Evolutionary conservation across 2,888 invertebrate genomes (phyloP), one percentile per base, ranked within the genome.

Genomic region (Willowsia nigromaculata): DNA sequence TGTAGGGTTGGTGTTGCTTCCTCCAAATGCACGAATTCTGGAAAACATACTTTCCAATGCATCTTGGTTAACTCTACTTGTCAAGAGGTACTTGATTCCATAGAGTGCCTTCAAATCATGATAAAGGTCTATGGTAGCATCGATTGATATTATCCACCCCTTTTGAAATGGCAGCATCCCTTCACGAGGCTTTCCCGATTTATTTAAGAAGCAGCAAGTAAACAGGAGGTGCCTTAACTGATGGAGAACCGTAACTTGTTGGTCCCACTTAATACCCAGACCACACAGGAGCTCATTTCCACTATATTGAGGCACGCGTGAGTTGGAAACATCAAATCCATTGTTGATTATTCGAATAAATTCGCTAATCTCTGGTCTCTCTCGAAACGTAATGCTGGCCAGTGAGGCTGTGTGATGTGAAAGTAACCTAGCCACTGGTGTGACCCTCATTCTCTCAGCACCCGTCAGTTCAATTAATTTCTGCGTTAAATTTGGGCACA

Each of bases 31-130:
- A 22, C 91, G n/a, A 37, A 91, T 87, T 1, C 53, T 1, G 0
- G 88, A 85, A 74, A 91, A 90, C 18, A 86, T 62, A 40, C 88
- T 88, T 81, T 91, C 91, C 30, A 91, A 25, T 3, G 37, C 33
- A 71, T 90, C 90, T 37, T 91, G 88, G 43, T 88, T 90, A 0
- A 88, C 40, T 43, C 89, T 25, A 1, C 22, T 4, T 7, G 90
- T 91, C 11, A 91, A 15, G 1, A 91, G 1, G 40, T 88, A 91
- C 2, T 27, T 43, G 0, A 40, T 11, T 15, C 18, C 27, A n/a
- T 84, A 76, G 3, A 15, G 43, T 11, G 9, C 6, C 18, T 25
- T 47, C 2, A 85, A 22, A 5, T 47, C 18, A 22, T 59, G 25
- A 18, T 47, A 78, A 0, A 85, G 22, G 0, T 22, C 3, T 18